Percentiles rank a stretch among this genome's conserved stretches.
Conservation (phyloP, 2,888 invertebrate genomes). For the Philopedon plagiatum region DNA sequence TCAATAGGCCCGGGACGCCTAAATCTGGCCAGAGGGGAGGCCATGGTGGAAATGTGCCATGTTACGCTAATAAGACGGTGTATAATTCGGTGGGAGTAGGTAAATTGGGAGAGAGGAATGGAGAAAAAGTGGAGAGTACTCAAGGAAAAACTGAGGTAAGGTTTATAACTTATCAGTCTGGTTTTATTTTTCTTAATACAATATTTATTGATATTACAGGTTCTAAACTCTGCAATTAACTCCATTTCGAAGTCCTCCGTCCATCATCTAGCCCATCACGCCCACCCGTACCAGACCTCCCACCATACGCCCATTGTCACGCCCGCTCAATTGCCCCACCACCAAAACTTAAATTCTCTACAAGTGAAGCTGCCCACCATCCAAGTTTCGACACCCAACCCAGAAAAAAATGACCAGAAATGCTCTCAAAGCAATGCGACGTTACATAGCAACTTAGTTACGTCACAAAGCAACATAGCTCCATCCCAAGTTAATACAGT, state of each 20-base stretch:
- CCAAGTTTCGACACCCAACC: not conserved
- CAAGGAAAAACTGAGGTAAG: constrained; percentile 28
- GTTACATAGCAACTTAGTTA: not conserved
- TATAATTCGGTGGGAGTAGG: constrained; percentile 56
- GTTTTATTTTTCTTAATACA: not conserved
- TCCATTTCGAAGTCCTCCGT: not conserved
- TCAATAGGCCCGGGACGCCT: constrained; percentile 1
- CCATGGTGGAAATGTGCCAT: constrained; percentile 54
- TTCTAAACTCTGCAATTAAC: constrained; percentile 3
- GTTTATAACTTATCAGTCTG: not conserved
- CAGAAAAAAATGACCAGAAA: constrained; percentile 2
- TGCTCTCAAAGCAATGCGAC: not conserved
- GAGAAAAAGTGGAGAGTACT: constrained; percentile 5
- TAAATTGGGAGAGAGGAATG: constrained; percentile 29
- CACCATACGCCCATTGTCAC: constrained; percentile 43
- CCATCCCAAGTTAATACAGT: not conserved
- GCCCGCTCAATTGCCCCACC: constrained; percentile 43
- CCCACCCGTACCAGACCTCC: constrained; percentile 19
- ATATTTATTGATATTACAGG: constrained; percentile 6
- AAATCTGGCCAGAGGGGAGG: constrained; percentile 11
- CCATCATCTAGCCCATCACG: not conserved
- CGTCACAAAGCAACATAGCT: not conserved
- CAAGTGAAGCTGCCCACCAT: not conserved
- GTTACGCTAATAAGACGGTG: constrained; percentile 63
- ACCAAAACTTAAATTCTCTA: constrained; percentile 34